Base-by-base conservation (phyloP, 2,888 invertebrate species). In the Drosophila subquinaria region DNA sequence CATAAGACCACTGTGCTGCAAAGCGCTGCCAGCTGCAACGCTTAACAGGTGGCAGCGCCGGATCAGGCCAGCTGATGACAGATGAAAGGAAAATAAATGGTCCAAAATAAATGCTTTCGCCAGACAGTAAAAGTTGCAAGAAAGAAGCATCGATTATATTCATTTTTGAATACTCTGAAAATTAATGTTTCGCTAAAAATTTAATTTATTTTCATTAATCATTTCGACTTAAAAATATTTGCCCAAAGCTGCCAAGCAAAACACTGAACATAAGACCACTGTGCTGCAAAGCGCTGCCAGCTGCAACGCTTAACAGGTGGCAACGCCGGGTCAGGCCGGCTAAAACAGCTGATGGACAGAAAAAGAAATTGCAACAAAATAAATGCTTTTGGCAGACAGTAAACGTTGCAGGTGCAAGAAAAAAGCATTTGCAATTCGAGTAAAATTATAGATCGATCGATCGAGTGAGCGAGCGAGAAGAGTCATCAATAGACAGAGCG, bases 11-110 rank as follows among this genome's bases (percentile, higher is more conserved):
- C 33, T 35, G 50, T 50, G 17, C 45, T 30, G 17, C 20, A 17
- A 2, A 5, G 38, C 48, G 30, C 6, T 59, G 38, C 17, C 59
- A 48, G 48, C 48, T 30, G 15, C 15, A 23, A 47, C 10, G 20
- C 4, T 13, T 38, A 23, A 30, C 59, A 50, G 59, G 38, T 59
- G 59, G 59, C 59, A 59, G 30, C 59, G 48, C 48, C 15, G n/a
- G 4, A 3, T 36, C 1, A 3, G 47, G 15, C 47, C 59, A 59
- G 57, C 57, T 48, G 57, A 13, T 38, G 10, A 15, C 23, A 23
- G 23, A 23, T 23, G 23, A 5, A 6, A 36, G 4, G 17, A 42
- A 42, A 42, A 42, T 3, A n/a, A 38, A 45, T 13, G 23, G 35
- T n/a, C 35, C 23, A 27, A 56, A 20, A 15, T 17, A 17, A 17